phyloP scores from a whole-genome alignment of 2,113 vertebrate genomes.

The Pristiophorus japonicus region DNA sequence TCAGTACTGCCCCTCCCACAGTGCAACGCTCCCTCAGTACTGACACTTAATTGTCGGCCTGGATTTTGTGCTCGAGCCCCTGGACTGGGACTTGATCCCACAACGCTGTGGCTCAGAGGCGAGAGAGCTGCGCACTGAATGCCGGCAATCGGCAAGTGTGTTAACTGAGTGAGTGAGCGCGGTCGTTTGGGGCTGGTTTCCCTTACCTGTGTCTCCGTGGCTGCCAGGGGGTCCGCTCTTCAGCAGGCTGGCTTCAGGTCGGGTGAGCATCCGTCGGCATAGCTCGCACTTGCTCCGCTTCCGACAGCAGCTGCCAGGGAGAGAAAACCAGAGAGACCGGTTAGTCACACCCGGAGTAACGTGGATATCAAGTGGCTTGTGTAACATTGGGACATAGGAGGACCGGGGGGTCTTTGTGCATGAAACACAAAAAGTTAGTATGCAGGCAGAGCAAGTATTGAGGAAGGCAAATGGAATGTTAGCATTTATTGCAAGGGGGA shows the following conservation, averaged over 20 bases:
- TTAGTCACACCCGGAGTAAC: neutral
- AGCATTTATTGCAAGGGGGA: no score
- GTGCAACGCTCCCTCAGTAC: neutral
- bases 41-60: neutral
- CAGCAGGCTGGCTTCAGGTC: slow-evolving; percentile 59
- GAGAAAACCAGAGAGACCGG: slow-evolving; percentile 2
- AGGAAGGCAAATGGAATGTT: no score
- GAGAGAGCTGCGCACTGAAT: neutral
- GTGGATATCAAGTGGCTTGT: no score
- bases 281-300: slow-evolving; percentile 65
- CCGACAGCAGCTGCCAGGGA: slow-evolving; percentile 71
- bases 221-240: slow-evolving; percentile 62
- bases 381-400: neutral
- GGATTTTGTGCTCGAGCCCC: neutral
- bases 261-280: slow-evolving; percentile 56
- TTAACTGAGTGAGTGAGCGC: neutral
- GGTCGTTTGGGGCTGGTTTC: neutral
- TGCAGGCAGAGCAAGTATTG: no score
- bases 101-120: neutral
- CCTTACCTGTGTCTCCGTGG: slow-evolving; percentile 71
- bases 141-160: neutral
- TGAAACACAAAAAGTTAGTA: no score
- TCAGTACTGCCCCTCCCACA: no score
- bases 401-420: no score
- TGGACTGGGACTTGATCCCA: neutral